phyloP scores from a whole-genome alignment of 1,140 invertebrate genomes.

The Lepidurus packardi region DNA sequence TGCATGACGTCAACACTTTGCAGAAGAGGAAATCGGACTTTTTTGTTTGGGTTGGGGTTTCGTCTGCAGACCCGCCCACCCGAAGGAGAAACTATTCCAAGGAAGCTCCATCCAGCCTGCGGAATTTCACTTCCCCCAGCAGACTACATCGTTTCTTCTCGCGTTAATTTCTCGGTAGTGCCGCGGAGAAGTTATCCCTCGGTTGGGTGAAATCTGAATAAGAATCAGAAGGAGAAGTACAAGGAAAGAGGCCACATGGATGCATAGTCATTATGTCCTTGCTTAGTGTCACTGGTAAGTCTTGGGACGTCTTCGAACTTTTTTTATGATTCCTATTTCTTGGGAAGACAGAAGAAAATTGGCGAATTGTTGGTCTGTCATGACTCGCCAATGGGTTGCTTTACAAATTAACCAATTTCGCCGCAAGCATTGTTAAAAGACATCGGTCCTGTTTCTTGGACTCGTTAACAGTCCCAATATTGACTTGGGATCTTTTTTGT shows the following conservation, averaged over 20 bases:
- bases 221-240: background rate
- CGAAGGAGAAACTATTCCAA: background rate
- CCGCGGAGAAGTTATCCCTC: background rate
- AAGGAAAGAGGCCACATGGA: background rate
- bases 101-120: background rate
- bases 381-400: too few species aligned
- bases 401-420: too few species aligned
- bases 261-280: constrained; percentile 27
- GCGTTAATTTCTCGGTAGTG: too few species aligned
- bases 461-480: too few species aligned
- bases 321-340: background rate
- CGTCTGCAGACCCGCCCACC: background rate
- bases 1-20: constrained; percentile 2
- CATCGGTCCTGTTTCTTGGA: too few species aligned
- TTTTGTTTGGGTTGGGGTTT: background rate
- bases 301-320: background rate
- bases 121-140: background rate
- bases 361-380: too few species aligned
- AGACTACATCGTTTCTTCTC: too few species aligned
- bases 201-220: background rate
- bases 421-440: too few species aligned
- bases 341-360: too few species aligned
- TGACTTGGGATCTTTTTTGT: too few species aligned
- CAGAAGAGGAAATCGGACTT: background rate
- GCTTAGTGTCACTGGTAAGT: constrained; percentile 32